Evolutionary conservation across 1,140 invertebrate species (phyloP), one percentile per base, ranked within the genome.

Genomic region (Drosophila repleta): DNA sequence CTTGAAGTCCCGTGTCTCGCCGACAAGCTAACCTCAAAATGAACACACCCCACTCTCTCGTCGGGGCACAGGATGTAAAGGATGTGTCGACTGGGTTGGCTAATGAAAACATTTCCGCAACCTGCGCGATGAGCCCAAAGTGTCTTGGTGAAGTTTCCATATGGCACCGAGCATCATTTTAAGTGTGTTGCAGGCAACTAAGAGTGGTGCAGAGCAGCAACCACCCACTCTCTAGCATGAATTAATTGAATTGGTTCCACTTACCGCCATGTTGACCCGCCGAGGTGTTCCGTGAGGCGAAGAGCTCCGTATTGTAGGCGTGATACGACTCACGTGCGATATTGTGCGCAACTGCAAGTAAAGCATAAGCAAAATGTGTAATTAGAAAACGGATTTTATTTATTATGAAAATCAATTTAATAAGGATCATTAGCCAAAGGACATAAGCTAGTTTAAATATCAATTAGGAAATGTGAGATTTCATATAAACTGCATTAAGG

Each of bases 341-440:
- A 39, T 61, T 82, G 58, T 85, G 74, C 11, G 77, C 46, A 75
- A 74, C 81, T 85, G 81, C 21, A 85, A 75, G 3, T 24, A 65
- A 37, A 65, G 29, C 26, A 21, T 21, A 18, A 41, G 15, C 18
- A 35, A 48, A 10, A n/a, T 37, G 17, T 37, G 52, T 2, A 49
- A 45, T 15, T 24, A 7, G n/a, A 18, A 56, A 55, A 20, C 4
- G 18, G 3, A 45, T n/a, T n/a, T n/a, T 45, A 18, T 45, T 10
- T 45, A 20, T 21, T 21, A 8, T 43, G 7, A 17, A 43, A 15
- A 15, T 43, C n/a, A 41, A n/a, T 15, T n/a, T n/a, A n/a, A n/a
- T n/a, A n/a, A n/a, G n/a, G n/a, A n/a, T n/a, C n/a, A n/a, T n/a
- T n/a, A n/a, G n/a, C n/a, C n/a, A n/a, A n/a, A n/a, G n/a, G n/a